Conservation (phyloP, 2,113 vertebrate genomes). For the Ornithorhynchus anatinus region DNA sequence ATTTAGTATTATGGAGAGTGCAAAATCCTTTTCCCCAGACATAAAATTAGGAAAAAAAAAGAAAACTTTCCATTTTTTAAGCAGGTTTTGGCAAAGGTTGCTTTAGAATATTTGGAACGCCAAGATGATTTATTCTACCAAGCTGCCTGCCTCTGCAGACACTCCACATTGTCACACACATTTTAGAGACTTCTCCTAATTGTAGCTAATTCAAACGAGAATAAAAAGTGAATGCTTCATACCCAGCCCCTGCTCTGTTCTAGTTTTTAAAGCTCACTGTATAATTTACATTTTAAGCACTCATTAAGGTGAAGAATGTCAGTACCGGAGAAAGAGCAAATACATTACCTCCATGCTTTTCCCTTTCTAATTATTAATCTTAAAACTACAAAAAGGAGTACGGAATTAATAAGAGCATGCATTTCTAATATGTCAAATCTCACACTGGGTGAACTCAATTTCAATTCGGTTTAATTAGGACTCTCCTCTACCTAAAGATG, state of each 20-base stretch:
- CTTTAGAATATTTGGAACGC: not conserved
- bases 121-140: not conserved
- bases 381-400: constrained; percentile 5
- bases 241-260: constrained; percentile 12
- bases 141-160: not conserved
- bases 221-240: not conserved
- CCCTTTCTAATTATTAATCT: constrained; percentile 44
- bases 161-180: not conserved
- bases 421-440: constrained; percentile 53
- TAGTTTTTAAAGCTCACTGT: constrained; percentile 48
- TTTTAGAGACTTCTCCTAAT: not conserved
- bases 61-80: not conserved
- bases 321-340: constrained; percentile 43
- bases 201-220: constrained; percentile 39
- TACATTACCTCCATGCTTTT: constrained; percentile 48
- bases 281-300: constrained; percentile 67
- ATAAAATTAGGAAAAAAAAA: not conserved
- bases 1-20: no score
- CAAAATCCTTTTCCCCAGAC: no score
- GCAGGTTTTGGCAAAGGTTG: not conserved
- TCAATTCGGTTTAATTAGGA: constrained; percentile 43
- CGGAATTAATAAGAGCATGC: constrained; percentile 35
- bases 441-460: constrained; percentile 20
- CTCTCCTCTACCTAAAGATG: constrained; percentile 26
- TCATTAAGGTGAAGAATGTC: constrained; percentile 64